Conservation (phyloP, 2,797 vertebrate genomes). For the Melanotaenia trifasciata region DNA sequence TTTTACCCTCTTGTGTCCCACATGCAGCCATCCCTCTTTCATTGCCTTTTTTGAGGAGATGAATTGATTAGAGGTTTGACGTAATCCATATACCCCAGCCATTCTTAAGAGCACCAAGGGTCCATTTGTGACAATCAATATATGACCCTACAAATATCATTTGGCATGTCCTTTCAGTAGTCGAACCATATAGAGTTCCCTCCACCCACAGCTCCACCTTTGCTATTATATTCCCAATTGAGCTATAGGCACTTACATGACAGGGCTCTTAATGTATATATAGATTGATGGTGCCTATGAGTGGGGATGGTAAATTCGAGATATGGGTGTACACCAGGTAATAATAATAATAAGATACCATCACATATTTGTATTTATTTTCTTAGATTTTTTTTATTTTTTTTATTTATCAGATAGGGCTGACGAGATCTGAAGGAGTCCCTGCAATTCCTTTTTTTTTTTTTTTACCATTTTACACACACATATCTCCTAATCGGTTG, state of each 20-base stretch:
- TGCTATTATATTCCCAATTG: conserved; percentile 55
- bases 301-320: conserved; percentile 16
- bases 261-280: conserved; percentile 61
- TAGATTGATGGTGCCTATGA: conserved; percentile 57
- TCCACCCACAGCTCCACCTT: conserved; percentile 35
- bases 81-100: conserved; percentile 67
- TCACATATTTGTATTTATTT: conserved; percentile 55
- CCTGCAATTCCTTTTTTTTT: conserved; percentile 35
- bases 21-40: conserved; percentile 36
- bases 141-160: conserved; percentile 83
- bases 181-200: conserved; percentile 50
- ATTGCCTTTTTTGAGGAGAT: conserved; percentile 54
- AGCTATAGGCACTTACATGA: conserved; percentile 61
- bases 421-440: conserved; percentile 70
- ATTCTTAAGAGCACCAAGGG: conserved; percentile 82
- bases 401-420: conserved; percentile 71
- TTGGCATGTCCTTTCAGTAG: conserved; percentile 70
- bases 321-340: conserved; percentile 22
- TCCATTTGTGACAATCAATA: conserved; percentile 83
- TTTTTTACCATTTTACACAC: conserved; percentile 25
- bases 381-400: conserved; percentile 37
- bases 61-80: conserved; percentile 71
- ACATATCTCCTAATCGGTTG: conserved; percentile 53
- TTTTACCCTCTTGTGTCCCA: conserved; percentile 33
- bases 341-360: conserved; percentile 32